Conservation (phyloP, 2,797 vertebrate genomes). For the Morelia viridis region DNA sequence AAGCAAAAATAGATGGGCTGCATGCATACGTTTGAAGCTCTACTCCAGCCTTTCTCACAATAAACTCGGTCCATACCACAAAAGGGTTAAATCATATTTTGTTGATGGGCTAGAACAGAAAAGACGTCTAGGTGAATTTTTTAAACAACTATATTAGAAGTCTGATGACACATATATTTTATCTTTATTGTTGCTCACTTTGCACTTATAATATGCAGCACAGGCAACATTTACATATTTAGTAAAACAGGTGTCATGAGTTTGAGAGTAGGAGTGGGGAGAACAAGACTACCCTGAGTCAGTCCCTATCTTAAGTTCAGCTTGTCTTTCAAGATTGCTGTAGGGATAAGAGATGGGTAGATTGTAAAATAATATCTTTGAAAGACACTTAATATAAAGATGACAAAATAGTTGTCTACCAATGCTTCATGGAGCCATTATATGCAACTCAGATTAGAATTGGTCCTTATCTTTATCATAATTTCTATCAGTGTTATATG, state of each 20-base stretch:
- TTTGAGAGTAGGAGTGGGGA: neutral
- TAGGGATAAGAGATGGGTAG: neutral
- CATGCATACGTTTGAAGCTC: neutral
- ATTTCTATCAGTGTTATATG: neutral
- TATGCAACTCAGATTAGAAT: neutral
- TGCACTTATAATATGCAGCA: neutral
- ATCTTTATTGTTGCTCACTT: neutral
- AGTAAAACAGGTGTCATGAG: neutral
- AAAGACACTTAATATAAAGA: neutral
- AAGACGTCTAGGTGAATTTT: neutral
- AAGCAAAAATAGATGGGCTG: neutral
- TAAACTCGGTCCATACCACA: neutral
- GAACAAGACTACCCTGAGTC: neutral
- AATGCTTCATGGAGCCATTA: neutral
- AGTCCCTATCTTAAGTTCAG: neutral
- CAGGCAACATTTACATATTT: neutral
- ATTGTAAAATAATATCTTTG: neutral
- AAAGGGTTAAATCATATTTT: neutral
- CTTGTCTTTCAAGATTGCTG: neutral
- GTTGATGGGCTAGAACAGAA: neutral
- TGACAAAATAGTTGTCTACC: neutral
- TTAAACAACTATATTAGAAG: neutral
- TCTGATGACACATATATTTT: neutral
- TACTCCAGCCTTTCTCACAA: neutral
- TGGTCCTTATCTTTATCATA: neutral